Evolutionary conservation across 1,140 invertebrate species (phyloP), one percentile per base, ranked within the genome.

Genomic region (Trichomalopsis sarcophagae): DNA sequence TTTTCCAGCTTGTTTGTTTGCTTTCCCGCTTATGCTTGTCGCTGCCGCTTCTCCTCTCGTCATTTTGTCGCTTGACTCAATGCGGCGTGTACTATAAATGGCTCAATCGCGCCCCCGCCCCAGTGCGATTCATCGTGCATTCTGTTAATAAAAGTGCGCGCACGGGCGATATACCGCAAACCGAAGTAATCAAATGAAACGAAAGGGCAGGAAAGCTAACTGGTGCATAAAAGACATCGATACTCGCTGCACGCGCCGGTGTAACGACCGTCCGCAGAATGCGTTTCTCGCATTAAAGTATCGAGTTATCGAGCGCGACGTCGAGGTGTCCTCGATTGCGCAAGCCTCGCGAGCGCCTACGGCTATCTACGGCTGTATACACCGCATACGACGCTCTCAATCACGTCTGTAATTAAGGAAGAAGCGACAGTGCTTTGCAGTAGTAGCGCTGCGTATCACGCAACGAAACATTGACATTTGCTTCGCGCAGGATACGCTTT

Each of bases 181-280:
- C 27, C 27, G 27, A 27, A 27, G 27, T 27, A 27, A 27, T 27
- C 17, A 66, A 66, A 66, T 21, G 62, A 66, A 66, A 66, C 62
- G 62, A 66, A 66, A 66, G 62, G 21, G 62, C 62, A 66, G 2
- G 9, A n/a, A 21, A n/a, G 11, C 21, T 71, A 71, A 71, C 68
- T 71, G 68, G 68, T 71, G 68, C 68, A 30, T 21, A 71, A 71
- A 71, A 71, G 68, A 71, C 68, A 71, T 21, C 68, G 68, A 71
- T 71, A 69, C 23, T 0, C 55, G 21, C 13, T 17, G 55, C 14
- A n/a, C 13, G 55, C 55, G 55, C 21, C 55, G 21, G 55, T 62
- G 13, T 62, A 62, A 66, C 27, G 68, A 27, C 68, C 68, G 9
- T 71, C 68, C 68, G 68, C 68, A 30, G 68, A 71, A 71, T 71